Conservation (phyloP, 2,888 invertebrate genomes). For the Urechis unicinctus region DNA sequence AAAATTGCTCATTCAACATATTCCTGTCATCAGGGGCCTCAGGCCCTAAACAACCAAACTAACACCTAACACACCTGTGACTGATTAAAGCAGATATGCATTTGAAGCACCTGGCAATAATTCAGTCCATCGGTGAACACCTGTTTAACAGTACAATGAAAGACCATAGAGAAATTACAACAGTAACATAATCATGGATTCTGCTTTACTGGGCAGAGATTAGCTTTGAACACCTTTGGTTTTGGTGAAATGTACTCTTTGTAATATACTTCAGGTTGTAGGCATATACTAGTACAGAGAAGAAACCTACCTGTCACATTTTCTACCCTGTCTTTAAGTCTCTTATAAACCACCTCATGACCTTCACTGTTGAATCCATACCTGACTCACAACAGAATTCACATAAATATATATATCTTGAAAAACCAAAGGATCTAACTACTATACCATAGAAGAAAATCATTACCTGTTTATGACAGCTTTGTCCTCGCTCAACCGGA, state of each 20-base stretch:
- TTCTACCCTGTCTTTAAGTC: slow-evolving; percentile 53
- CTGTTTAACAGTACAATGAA: too few relatives aligned
- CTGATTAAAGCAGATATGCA: neutral
- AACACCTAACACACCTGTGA: neutral
- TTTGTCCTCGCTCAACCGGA: slow-evolving; percentile 73
- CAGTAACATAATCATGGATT: too few relatives aligned
- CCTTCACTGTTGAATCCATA: slow-evolving; percentile 97
- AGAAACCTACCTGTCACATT: neutral
- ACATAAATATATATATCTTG: neutral
- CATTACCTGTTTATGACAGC: slow-evolving; percentile 82
- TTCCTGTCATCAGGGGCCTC: slow-evolving; percentile 30
- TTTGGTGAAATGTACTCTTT: too few relatives aligned
- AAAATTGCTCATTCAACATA: slow-evolving; percentile 40
- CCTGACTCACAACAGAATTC: slow-evolving; percentile 43
- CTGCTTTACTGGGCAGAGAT: too few relatives aligned
- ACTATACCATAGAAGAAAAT: too few relatives aligned
- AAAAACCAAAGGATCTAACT: neutral
- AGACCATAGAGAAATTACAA: too few relatives aligned
- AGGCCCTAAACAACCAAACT: too few relatives aligned
- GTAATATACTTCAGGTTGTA: too few relatives aligned
- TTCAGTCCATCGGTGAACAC: too few relatives aligned
- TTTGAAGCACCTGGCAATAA: too few relatives aligned
- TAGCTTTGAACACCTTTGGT: too few relatives aligned
- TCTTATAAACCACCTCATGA: slow-evolving; percentile 66
- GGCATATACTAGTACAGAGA: too few relatives aligned